Evolutionary conservation across 2,797 vertebrate species (phyloP), one percentile per base, ranked within the genome.

Genomic region (Syngnathus rostellatus): DNA sequence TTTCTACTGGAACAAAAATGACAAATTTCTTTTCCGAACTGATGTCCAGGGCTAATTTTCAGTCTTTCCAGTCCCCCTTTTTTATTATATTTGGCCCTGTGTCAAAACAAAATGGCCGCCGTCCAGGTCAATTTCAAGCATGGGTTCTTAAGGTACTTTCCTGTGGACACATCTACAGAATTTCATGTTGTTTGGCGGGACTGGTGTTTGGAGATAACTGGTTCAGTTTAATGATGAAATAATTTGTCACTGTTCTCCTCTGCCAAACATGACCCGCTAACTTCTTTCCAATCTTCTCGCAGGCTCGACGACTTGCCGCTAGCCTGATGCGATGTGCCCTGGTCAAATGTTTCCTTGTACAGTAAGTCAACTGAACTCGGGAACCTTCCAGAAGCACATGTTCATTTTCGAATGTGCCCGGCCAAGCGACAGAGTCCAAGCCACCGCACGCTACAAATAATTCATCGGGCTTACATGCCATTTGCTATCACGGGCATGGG

Each of bases 1-100:
- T 83, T 87, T 85, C 84, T 86, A 77, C 84, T 83, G 88, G 85
- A 81, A 83, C 46, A 31, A 31, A 31, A 31, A 31, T 31, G 31
- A 3, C 3, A 31, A 31, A 31, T 4, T 31, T 31, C 0, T 31
- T 4, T 31, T 31, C 2, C 31, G 31, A 31, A 4, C 31, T 43
- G 41, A 5, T 43, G 12, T 43, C 41, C 11, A 43, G 41, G 3
- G 41, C 11, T 43, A 11, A 43, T 43, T 43, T 43, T 43, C 41
- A 14, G 14, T 11, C 41, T 12, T 43, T 43, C 41, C 41, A 43
- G 2, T 43, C 41, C 9, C 31, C 10, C 41, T 45, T 45, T 45
- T 14, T 45, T 3, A 45, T 45, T 45, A 45, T 45, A 45, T 45
- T 45, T 45, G 43, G 43, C 43, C 43, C 43, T 45, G 43, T 14